A percentile compares a stretch with the other conserved stretches of the same genome.
phyloP scores from a whole-genome alignment of 2,797 vertebrate genomes.

The Lepus townsendii region DNA sequence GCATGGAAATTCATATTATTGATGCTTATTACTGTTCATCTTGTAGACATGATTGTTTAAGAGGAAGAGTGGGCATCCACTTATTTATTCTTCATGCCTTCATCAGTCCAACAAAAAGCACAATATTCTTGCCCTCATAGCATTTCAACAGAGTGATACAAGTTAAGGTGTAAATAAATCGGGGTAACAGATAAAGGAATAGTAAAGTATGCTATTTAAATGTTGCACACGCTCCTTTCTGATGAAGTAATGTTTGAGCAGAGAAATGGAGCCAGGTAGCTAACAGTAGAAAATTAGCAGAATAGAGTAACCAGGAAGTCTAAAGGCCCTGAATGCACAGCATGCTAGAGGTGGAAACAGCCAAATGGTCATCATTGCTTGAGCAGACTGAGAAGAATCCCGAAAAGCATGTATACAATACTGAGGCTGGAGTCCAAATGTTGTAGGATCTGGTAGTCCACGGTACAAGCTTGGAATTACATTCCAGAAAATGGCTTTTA shows the following conservation, averaged over 20 bases:
- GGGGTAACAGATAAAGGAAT: background rate
- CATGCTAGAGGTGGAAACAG: background rate
- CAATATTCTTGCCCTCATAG: background rate
- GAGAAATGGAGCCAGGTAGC: background rate
- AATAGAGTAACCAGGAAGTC: background rate
- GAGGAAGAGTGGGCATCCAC: background rate
- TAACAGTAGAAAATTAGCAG: background rate
- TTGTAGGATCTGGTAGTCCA: background rate
- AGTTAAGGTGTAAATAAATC: background rate
- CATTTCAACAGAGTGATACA: background rate
- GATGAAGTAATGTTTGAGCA: background rate
- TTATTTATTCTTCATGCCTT: slow-evolving; percentile 30
- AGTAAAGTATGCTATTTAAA: background rate
- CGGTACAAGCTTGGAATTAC: background rate
- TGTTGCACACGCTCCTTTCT: background rate
- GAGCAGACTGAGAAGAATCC: background rate
- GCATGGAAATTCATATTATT: slow-evolving; percentile 6
- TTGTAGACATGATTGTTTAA: slow-evolving; percentile 27
- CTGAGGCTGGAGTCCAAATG: background rate
- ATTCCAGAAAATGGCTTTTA: background rate
- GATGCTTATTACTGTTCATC: background rate
- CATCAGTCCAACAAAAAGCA: slow-evolving; percentile 8
- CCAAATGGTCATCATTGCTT: background rate
- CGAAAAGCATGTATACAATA: background rate
- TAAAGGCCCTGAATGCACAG: background rate